These are phyloP conservation scores for Aphaenogaster rudis DNA, from an alignment of 1,140 invertebrate species.

Conservation along the genomic window DNA sequence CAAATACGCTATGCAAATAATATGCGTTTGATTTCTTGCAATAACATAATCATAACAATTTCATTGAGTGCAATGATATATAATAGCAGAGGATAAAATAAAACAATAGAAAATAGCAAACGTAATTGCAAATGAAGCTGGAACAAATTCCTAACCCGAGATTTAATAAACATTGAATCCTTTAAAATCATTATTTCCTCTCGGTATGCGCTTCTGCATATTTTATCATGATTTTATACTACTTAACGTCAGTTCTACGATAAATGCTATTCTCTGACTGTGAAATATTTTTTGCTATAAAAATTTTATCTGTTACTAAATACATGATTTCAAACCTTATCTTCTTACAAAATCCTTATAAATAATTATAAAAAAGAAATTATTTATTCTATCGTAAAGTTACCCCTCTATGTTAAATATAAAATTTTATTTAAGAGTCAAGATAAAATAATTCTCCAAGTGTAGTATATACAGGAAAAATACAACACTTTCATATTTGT, in stretches of 20 bases:
- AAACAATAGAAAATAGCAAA: background rate
- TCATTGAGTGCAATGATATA: background rate
- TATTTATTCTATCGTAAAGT: constrained; percentile 11
- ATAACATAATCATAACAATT: constrained; percentile 1
- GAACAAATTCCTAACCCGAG: background rate
- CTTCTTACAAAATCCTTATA: background rate
- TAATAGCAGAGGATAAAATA: background rate
- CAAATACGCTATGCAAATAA: background rate
- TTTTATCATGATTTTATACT: background rate
- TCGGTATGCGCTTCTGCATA: background rate
- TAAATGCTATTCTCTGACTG: background rate
- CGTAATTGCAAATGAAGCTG: background rate
- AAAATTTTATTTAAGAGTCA: background rate
- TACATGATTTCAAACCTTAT: background rate
- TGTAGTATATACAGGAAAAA: background rate
- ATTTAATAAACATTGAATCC: background rate
- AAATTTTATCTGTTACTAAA: background rate
- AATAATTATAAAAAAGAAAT: constrained; percentile 1
- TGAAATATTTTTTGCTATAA: background rate
- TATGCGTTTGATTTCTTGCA: background rate
- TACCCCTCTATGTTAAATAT: background rate
- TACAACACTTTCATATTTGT: background rate
- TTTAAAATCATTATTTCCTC: background rate
- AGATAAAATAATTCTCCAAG: background rate
- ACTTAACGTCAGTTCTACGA: background rate